phyloP scores from a whole-genome alignment of 2,888 invertebrate genomes.

The Tryphoninae sp. region DNA sequence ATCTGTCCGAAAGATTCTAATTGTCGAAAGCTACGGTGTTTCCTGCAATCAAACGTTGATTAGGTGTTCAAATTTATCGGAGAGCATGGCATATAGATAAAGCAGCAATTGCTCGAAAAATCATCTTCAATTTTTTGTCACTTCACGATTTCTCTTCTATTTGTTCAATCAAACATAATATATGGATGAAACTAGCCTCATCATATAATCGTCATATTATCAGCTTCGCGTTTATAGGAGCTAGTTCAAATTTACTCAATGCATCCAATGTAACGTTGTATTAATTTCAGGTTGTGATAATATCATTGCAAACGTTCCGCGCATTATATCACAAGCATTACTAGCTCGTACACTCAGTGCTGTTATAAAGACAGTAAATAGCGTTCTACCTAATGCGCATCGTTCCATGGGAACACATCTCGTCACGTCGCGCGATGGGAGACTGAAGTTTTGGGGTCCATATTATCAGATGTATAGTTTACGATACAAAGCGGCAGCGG shows the following conservation, averaged over 20 bases:
- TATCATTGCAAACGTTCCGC: neutral
- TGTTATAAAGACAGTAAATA: neutral
- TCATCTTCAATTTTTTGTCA: too few relatives aligned
- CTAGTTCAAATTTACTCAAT: neutral
- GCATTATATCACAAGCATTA: neutral
- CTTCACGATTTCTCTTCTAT: too few relatives aligned
- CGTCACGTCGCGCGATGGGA: neutral
- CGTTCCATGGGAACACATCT: neutral
- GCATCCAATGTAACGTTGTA: neutral
- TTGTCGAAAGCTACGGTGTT: conserved; percentile 17
- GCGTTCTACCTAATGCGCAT: neutral
- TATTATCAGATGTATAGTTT: neutral
- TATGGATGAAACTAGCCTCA: too few relatives aligned
- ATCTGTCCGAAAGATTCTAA: neutral
- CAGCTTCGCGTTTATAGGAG: neutral
- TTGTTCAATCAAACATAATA: too few relatives aligned
- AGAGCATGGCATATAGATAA: neutral
- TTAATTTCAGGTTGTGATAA: neutral
- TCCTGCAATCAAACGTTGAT: conserved; percentile 28
- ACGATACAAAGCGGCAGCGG: neutral
- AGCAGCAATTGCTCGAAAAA: too few relatives aligned
- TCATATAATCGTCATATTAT: neutral
- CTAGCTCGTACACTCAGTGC: neutral
- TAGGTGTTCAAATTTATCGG: conserved; percentile 21
- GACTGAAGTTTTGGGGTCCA: neutral